Evolutionary conservation across 1,140 invertebrate species (phyloP).

Genomic region (Contarinia nasturtii): DNA sequence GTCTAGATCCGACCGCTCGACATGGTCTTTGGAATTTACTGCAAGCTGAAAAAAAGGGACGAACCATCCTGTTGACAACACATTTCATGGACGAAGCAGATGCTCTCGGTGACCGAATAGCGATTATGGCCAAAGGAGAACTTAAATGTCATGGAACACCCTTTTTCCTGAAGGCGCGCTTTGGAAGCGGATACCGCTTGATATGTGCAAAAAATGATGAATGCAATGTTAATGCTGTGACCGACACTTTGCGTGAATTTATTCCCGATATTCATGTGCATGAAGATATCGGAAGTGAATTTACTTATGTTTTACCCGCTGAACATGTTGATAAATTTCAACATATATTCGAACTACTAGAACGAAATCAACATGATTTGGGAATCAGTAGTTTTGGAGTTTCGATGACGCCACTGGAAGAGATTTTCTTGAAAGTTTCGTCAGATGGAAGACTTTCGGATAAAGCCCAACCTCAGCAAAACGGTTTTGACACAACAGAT

Average conservation of each 20-base stretch:
- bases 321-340: constrained; percentile 19
- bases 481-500: no score
- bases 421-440: constrained; percentile 53
- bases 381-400: constrained; percentile 35
- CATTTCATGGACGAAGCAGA: constrained; percentile 86
- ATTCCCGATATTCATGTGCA: constrained; percentile 8
- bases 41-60: constrained; percentile 29
- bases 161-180: constrained; percentile 71
- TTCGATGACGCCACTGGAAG: constrained; percentile 72
- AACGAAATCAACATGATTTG: constrained; percentile 31
- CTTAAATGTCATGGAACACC: constrained; percentile 68
- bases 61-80: constrained; percentile 80
- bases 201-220: constrained; percentile 25
- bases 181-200: constrained; percentile 33
- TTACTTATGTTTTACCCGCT: constrained; percentile 10
- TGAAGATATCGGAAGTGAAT: neutral
- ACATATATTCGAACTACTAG: constrained; percentile 36
- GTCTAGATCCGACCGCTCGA: constrained; percentile 85
- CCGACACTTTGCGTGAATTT: constrained; percentile 11
- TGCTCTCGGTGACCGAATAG: constrained; percentile 79
- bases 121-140: constrained; percentile 69
- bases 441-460: no score
- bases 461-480: no score
- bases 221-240: constrained; percentile 12
- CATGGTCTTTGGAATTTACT: constrained; percentile 77